Conservation (phyloP, 2,113 vertebrate species). For the Thomomys bottae region DNA sequence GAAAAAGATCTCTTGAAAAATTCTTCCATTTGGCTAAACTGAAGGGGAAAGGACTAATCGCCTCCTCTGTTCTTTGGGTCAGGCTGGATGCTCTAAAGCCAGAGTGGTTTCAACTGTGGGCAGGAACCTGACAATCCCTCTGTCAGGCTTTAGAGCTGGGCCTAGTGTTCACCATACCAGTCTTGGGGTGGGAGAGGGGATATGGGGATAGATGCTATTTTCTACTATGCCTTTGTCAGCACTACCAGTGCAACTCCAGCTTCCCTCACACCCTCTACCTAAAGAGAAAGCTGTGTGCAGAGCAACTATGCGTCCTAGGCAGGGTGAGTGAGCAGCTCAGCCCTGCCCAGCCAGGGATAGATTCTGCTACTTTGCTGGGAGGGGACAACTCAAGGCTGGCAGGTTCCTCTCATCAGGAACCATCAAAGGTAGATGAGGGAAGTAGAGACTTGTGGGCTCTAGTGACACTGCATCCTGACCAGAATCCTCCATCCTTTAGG, state of each 20-base stretch:
- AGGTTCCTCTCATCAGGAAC: neutral
- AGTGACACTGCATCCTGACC: neutral
- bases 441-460: neutral
- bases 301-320: neutral
- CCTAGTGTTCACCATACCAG: neutral
- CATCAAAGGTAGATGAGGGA: neutral
- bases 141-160: constrained; percentile 16
- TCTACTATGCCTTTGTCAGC: constrained; percentile 19
- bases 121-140: neutral
- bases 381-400: neutral
- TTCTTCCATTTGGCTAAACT: constrained; percentile 20
- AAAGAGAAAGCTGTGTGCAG: neutral
- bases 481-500: neutral
- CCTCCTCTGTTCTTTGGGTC: neutral
- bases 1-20: constrained; percentile 44
- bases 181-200: too few species aligned
- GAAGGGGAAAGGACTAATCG: neutral
- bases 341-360: neutral
- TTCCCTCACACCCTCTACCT: neutral
- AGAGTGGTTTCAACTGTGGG: neutral
- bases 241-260: neutral
- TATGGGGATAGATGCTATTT: neutral
- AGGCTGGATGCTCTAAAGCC: constrained; percentile 13
- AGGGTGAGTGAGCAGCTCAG: neutral
- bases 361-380: neutral